A percentile compares a stretch with the other conserved stretches of the same genome.
phyloP scores from a whole-genome alignment of 2,888 invertebrate genomes.

The Meliscaeva auricollis region DNA sequence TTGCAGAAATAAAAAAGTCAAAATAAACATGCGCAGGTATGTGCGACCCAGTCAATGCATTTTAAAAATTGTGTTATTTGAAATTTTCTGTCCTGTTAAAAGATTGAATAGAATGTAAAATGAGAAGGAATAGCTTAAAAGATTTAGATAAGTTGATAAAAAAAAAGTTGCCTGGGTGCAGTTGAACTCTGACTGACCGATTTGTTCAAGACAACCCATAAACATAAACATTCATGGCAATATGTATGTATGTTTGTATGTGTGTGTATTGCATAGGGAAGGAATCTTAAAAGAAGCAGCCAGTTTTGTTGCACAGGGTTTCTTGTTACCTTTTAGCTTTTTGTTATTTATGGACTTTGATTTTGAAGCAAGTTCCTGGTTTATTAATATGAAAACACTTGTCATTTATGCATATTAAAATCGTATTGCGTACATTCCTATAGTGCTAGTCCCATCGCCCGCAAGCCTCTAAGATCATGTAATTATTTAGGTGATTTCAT shows the following conservation, averaged over 20 bases:
- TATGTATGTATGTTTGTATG: too few relatives aligned
- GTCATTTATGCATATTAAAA: conserved; percentile 1
- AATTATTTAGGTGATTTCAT: too few relatives aligned
- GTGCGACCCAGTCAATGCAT: neutral
- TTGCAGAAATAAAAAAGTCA: too few relatives aligned
- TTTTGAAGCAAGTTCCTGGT: conserved; percentile 14
- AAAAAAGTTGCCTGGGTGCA: conserved; percentile 60
- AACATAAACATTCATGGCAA: conserved; percentile 1
- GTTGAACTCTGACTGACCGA: conserved; percentile 67
- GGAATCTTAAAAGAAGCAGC: conserved; percentile 2
- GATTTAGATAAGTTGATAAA: conserved; percentile 65
- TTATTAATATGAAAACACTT: conserved; percentile 19
- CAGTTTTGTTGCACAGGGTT: neutral
- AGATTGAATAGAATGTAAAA: conserved; percentile 29
- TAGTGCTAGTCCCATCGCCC: too few relatives aligned
- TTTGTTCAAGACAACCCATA: conserved; percentile 46
- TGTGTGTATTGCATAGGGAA: neutral
- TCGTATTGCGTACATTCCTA: neutral
- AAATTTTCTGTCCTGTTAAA: conserved; percentile 21
- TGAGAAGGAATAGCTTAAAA: conserved; percentile 35
- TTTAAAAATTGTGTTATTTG: neutral
- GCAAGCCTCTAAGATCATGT: too few relatives aligned
- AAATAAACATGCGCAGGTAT: neutral
- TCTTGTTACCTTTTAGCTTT: conserved; percentile 14
- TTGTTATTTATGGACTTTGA: conserved; percentile 14